These are phyloP conservation scores for Nansenia antarctica DNA, from an alignment of 2,113 vertebrate species.

Conservation along the genomic window DNA sequence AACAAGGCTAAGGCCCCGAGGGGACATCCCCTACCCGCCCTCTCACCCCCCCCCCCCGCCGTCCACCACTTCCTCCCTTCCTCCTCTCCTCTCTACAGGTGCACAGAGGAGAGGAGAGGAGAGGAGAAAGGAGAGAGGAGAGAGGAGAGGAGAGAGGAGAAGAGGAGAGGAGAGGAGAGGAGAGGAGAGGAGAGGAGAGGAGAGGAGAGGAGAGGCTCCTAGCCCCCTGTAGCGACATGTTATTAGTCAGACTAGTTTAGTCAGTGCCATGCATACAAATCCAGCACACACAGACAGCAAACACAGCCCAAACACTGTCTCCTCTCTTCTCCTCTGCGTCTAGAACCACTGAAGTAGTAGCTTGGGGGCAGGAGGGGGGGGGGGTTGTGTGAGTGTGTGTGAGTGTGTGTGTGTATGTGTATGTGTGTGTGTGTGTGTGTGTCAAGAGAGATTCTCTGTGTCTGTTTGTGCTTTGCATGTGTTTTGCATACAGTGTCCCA, in stretches of 20 bases:
- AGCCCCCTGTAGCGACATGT: background rate
- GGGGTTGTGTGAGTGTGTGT: slow-evolving; percentile 4
- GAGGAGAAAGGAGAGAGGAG: too few relatives aligned
- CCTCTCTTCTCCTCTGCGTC: slow-evolving; percentile 4
- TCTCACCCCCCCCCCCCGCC: background rate
- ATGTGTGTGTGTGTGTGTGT: slow-evolving; percentile 2
- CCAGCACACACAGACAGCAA: background rate
- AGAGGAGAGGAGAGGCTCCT: too few relatives aligned
- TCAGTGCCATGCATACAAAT: background rate
- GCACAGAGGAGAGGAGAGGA: too few relatives aligned
- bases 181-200: too few relatives aligned
- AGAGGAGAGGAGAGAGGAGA: too few relatives aligned
- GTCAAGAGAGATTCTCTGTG: background rate
- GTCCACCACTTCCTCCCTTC: background rate
- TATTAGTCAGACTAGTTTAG: background rate
- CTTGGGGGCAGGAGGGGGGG: background rate
- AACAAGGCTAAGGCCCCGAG: background rate
- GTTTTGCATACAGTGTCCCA: slow-evolving; percentile 42
- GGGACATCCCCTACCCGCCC: background rate
- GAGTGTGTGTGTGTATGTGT: background rate
- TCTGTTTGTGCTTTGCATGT: slow-evolving; percentile 29
- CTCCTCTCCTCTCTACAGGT: background rate
- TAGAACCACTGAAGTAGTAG: background rate
- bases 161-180: too few relatives aligned
- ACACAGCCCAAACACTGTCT: background rate